Conservation (phyloP, 2,797 vertebrate genomes). For the Pseudopleuronectes americanus region DNA sequence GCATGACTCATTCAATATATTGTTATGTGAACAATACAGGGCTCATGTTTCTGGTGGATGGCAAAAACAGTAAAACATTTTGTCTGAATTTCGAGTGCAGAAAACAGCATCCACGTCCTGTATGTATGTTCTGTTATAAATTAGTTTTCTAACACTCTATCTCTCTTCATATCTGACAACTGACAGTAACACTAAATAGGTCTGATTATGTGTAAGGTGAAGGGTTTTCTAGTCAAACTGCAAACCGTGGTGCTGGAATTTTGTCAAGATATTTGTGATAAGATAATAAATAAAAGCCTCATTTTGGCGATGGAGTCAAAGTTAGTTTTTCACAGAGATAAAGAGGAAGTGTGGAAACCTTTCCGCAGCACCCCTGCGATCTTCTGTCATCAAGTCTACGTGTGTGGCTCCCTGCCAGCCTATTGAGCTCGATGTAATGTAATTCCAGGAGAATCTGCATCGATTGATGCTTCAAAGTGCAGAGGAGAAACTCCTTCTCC, state of each 20-base stretch:
- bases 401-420: slow-evolving; percentile 60
- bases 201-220: neutral
- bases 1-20: slow-evolving; percentile 11
- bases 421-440: slow-evolving; percentile 67
- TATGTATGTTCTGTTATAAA: no score
- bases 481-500: slow-evolving; percentile 64
- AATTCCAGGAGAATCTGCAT: slow-evolving; percentile 72
- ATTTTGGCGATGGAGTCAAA: neutral
- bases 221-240: neutral
- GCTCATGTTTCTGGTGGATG: neutral
- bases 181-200: no score
- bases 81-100: neutral
- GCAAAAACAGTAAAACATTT: neutral
- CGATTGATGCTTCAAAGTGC: slow-evolving; percentile 67
- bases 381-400: slow-evolving; percentile 42
- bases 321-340: slow-evolving; percentile 23
- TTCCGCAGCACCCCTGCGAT: slow-evolving; percentile 35
- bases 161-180: no score
- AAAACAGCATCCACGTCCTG: neutral
- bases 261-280: neutral
- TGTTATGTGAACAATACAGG: neutral
- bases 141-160: no score
- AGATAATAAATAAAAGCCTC: neutral
- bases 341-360: slow-evolving; percentile 23
- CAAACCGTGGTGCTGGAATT: neutral